phyloP scores from a whole-genome alignment of 2,888 invertebrate genomes.

The Candidula unifasciata region DNA sequence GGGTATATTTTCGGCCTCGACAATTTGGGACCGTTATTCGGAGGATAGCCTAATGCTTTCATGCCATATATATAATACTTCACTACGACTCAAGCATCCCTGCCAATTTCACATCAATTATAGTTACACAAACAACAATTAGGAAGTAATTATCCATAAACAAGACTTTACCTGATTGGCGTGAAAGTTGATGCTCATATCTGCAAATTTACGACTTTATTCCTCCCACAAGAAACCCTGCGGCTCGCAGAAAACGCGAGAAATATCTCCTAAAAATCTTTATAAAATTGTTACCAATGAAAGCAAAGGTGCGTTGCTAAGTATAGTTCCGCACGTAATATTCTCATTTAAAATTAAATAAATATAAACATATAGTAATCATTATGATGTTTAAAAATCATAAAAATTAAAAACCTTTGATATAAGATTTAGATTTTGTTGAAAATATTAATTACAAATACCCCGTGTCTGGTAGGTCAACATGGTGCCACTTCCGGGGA shows the following conservation, averaged over 20 bases:
- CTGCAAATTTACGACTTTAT: not conserved
- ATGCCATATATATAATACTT: no score
- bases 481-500: not conserved
- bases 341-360: not conserved
- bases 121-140: no score
- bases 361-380: not conserved
- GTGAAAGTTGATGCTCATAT: conserved; percentile 55
- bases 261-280: not conserved
- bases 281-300: not conserved
- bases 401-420: not conserved
- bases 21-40: no score
- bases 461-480: not conserved
- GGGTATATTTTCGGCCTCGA: no score
- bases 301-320: conserved; percentile 24
- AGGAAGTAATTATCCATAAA: no score
- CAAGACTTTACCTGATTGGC: conserved; percentile 52
- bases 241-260: not conserved
- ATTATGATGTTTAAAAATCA: no score
- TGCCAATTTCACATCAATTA: no score
- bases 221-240: not conserved
- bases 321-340: not conserved
- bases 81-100: no score
- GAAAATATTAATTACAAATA: not conserved
- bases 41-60: no score
- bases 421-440: not conserved